A percentile compares a stretch with the other conserved stretches of the same genome.
phyloP scores from a whole-genome alignment of 2,888 invertebrate genomes.

The Caenorhabditis zanzibari region DNA sequence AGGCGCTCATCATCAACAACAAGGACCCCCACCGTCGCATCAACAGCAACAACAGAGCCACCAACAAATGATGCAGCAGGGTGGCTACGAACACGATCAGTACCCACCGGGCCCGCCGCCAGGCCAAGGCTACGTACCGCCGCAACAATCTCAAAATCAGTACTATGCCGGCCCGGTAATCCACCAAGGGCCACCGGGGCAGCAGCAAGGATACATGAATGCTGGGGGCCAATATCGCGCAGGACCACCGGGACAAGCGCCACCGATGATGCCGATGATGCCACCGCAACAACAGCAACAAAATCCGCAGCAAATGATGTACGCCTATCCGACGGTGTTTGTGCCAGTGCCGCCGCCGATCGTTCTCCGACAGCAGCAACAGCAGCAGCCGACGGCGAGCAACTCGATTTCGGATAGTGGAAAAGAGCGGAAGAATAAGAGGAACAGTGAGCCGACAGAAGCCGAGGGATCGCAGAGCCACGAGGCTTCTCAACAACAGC shows the following conservation, averaged over 20 bases:
- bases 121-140: background rate
- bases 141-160: slow-evolving; percentile 5
- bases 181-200: slow-evolving; percentile 20
- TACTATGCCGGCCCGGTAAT: slow-evolving; percentile 34
- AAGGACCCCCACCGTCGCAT: slow-evolving; percentile 3
- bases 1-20: slow-evolving; percentile 2
- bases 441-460: slow-evolving; percentile 28
- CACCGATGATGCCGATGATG: background rate
- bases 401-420: background rate
- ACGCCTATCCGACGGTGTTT: slow-evolving; percentile 15
- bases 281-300: background rate
- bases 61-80: slow-evolving; percentile 19
- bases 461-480: slow-evolving; percentile 6
- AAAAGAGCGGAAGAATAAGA: slow-evolving; percentile 24
- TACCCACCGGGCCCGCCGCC: slow-evolving; percentile 17
- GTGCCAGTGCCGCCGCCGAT: slow-evolving; percentile 41
- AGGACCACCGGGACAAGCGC: slow-evolving; percentile 23
- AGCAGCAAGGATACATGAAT: background rate
- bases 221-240: background rate
- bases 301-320: slow-evolving; percentile 8
- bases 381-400: background rate
- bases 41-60: slow-evolving; percentile 10
- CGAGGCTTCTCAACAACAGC: slow-evolving; percentile 8
- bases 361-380: slow-evolving; percentile 17
- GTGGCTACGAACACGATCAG: slow-evolving; percentile 22